Evolutionary conservation across 2,888 invertebrate genomes (phyloP).

Genomic region (Conus canariensis): DNA sequence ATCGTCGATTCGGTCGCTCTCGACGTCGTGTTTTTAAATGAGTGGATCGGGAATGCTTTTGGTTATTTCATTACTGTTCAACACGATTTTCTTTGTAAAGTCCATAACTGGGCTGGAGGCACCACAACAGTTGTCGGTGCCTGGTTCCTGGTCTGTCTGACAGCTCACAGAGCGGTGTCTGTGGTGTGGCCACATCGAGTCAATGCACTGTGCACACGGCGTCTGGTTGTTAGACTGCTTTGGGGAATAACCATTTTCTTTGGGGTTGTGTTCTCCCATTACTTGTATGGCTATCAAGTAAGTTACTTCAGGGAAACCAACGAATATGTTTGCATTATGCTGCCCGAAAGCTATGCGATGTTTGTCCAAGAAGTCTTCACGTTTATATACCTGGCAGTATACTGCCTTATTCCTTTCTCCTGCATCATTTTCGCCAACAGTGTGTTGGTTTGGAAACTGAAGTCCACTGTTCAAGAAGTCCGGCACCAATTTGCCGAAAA

Average conservation of each 20-base stretch:
- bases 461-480: neutral
- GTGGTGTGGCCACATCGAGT: constrained; percentile 34
- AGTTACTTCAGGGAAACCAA: neutral
- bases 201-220: constrained; percentile 8
- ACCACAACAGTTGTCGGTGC: neutral
- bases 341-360: neutral
- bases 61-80: neutral
- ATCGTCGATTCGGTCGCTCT: neutral
- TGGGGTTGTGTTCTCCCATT: neutral
- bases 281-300: neutral
- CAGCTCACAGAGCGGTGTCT: neutral
- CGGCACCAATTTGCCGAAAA: neutral
- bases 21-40: neutral
- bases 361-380: neutral
- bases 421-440: neutral
- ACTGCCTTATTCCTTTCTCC: neutral
- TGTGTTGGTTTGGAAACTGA: neutral
- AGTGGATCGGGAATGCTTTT: neutral
- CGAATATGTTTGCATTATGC: neutral
- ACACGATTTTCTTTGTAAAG: neutral
- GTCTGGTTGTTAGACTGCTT: neutral
- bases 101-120: neutral
- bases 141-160: constrained; percentile 5
- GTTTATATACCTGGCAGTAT: neutral
- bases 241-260: neutral